Conservation (phyloP, 2,113 vertebrate genomes). For the Callithrix jacchus region DNA sequence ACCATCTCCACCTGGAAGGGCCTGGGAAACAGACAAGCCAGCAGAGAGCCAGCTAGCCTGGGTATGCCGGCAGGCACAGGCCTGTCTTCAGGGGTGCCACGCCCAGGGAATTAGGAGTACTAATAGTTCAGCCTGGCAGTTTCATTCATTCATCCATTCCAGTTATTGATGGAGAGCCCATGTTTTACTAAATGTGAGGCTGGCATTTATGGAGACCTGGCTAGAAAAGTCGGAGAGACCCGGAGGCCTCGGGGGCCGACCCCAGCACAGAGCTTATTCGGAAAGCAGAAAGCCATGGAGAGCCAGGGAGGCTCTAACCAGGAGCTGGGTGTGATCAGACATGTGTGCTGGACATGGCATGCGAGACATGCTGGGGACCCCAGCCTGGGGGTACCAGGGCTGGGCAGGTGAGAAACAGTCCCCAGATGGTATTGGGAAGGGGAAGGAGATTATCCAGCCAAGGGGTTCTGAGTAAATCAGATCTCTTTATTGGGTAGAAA, state of each 20-base stretch:
- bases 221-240: background rate
- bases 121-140: background rate
- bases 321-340: fast-evolving
- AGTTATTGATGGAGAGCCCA: background rate
- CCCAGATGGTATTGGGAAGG: fast-evolving
- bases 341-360: background rate
- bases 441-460: too few relatives aligned
- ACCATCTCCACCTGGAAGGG: fast-evolving
- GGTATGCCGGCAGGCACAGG: too few relatives aligned
- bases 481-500: background rate
- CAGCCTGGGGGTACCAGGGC: too few relatives aligned
- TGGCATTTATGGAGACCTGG: background rate
- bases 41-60: fast-evolving
- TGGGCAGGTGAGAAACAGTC: background rate
- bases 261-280: fast-evolving
- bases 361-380: fast-evolving
- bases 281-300: background rate
- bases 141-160: background rate
- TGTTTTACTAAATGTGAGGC: background rate
- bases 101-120: background rate
- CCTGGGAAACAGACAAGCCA: fast-evolving
- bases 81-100: too few relatives aligned
- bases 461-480: background rate
- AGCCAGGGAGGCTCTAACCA: background rate
- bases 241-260: fast-evolving